A percentile compares a stretch with the other conserved stretches of the same genome.
Evolutionary conservation across 2,113 vertebrate species (phyloP).

Genomic region (rabbit (Oryctolagus cuniculus)): mOryCun1.1 NC_091444.1:59962001-59962500

Average conservation of each 20-base stretch:
- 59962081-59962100: too few species aligned
- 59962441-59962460: slow-evolving; percentile 91
- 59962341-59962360: background rate
- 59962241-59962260: background rate
- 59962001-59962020: too few species aligned
- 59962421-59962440: background rate
- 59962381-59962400: background rate
- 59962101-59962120: too few species aligned
- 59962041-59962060: too few species aligned
- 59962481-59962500: slow-evolving; percentile 96
- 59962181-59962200: too few species aligned
- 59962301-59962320: background rate
- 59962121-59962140: too few species aligned
- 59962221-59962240: background rate
- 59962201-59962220: background rate
- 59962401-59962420: background rate
- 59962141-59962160: too few species aligned
- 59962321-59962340: background rate
- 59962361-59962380: background rate
- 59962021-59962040: too few species aligned
- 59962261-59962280: background rate
- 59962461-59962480: slow-evolving; percentile 97
- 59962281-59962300: background rate
- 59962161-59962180: too few species aligned
- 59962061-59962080: too few species aligned